Evolutionary conservation across 2,113 vertebrate genomes (phyloP), one percentile per base, ranked within the genome.

Genomic region (Tragelaphus buxtoni): DNA sequence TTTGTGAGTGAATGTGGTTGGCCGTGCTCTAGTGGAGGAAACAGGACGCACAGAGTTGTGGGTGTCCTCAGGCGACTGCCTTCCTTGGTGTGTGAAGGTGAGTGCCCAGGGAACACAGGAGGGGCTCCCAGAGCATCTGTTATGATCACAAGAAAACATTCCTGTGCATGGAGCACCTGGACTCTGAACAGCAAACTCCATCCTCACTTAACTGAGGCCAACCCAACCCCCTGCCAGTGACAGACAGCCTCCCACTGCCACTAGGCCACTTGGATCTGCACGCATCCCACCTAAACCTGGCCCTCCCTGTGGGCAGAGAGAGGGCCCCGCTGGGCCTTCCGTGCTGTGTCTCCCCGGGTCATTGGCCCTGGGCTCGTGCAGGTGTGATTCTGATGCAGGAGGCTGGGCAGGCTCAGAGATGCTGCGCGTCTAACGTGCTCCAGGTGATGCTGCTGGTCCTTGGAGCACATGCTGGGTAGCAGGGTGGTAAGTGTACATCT

Each of bases 311-410:
- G 9, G 26, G 22, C 1, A 12, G 49, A 58, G 24, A 86, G 24
- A 13, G 39, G 82, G 7, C 4, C n/a, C 5, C 0, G 39, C 16
- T 6, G 47, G 47, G 47, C 24, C 88, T 39, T 51, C 61, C 7
- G 0, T 14, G 12, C 58, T 4, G 0, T 13, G 6, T 45, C 14
- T 22, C 0, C 18, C 26, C 0, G 0, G 81, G 45, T 32, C 12
- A 5, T 2, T 1, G 24, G 9, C 22, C 18, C 30, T 26, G 16
- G n/a, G 12, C 42, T 45, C 0, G 0, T 24, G 42, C 14, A 35
- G 30, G n/a, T 18, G 20, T 60, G 53, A 61, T 24, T 24, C 22
- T 39, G 13, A 42, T 13, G 24, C 24, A 10, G 49, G 53, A 6
- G 17, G 30, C 4, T 30, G 22, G 47, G 20, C 6, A 8, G 39